Evolutionary conservation across 2,888 invertebrate species (phyloP).

Genomic region (Nasonovia ribisnigri): DNA sequence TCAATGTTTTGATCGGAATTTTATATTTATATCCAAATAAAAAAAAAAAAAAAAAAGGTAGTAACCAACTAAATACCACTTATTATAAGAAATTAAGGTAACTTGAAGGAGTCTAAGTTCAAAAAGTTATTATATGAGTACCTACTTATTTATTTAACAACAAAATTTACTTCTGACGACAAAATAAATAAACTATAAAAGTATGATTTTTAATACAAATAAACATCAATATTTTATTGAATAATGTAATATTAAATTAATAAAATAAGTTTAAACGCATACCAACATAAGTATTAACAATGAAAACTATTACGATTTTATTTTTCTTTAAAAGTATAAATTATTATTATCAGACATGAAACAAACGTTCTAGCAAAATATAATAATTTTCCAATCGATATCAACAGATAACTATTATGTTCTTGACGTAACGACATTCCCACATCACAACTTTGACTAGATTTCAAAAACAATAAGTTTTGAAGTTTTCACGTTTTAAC

Average conservation of each 20-base stretch:
- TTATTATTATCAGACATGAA: neutral
- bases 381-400: neutral
- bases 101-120: neutral
- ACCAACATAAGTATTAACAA: neutral
- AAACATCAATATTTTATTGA: neutral
- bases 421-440: neutral
- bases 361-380: neutral
- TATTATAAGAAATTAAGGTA: neutral
- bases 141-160: neutral
- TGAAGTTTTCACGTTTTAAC: neutral
- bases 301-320: neutral
- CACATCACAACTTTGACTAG: neutral
- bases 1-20: neutral
- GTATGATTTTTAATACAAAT: neutral
- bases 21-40: neutral
- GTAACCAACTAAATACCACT: neutral
- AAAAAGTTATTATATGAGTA: neutral
- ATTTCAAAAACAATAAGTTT: slow-evolving; percentile 10
- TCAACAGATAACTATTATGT: neutral
- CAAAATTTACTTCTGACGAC: neutral
- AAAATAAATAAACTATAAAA: neutral
- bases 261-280: neutral
- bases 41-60: neutral
- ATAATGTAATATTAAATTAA: neutral
- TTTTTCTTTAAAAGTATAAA: neutral